Evolutionary conservation across 1,140 invertebrate species (phyloP).

Genomic region (Diploscapter pachys): DNA sequence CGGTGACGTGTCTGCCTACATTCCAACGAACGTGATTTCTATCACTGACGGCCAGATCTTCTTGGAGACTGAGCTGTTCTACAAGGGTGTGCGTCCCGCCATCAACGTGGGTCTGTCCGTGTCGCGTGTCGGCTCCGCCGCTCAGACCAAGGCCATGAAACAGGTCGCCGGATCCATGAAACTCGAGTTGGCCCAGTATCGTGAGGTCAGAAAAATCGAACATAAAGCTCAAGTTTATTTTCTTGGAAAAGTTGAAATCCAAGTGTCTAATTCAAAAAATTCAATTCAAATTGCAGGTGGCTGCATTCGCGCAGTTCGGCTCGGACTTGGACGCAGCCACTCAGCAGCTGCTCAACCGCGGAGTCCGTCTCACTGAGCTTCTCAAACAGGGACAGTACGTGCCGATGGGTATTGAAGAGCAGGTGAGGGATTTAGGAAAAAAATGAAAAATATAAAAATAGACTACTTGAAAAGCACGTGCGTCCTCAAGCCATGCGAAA

Average conservation of each 20-base stretch:
- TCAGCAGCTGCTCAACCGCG: slow-evolving; percentile 94
- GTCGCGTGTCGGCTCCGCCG: slow-evolving; percentile 97
- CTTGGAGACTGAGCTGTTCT: slow-evolving; percentile 87
- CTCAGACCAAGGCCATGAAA: slow-evolving; percentile 99
- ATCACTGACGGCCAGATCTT: slow-evolving; percentile 99
- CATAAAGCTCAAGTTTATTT: neutral
- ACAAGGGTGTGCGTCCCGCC: slow-evolving; percentile 91
- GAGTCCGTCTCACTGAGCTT: slow-evolving; percentile 95
- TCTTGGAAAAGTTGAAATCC: neutral
- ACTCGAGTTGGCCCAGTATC: slow-evolving; percentile 98
- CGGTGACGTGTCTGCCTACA: slow-evolving; percentile 99
- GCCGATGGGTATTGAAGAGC: slow-evolving; percentile 99
- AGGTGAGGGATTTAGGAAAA: slow-evolving; percentile 61
- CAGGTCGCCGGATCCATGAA: slow-evolving; percentile 99
- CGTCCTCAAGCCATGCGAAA: neutral
- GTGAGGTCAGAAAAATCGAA: slow-evolving; percentile 68
- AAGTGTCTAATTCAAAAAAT: neutral
- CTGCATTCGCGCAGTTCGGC: slow-evolving; percentile 99
- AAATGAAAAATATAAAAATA: neutral
- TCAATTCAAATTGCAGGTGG: slow-evolving; percentile 66
- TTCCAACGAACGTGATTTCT: slow-evolving; percentile 99
- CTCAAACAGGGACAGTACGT: slow-evolving; percentile 99
- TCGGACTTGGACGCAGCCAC: slow-evolving; percentile 99
- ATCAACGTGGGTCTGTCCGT: slow-evolving; percentile 99
- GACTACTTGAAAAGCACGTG: no score